These are phyloP conservation scores for Mormyrops attenuatus DNA, from an alignment of 2,797 vertebrate species.

Conservation along the genomic window DNA sequence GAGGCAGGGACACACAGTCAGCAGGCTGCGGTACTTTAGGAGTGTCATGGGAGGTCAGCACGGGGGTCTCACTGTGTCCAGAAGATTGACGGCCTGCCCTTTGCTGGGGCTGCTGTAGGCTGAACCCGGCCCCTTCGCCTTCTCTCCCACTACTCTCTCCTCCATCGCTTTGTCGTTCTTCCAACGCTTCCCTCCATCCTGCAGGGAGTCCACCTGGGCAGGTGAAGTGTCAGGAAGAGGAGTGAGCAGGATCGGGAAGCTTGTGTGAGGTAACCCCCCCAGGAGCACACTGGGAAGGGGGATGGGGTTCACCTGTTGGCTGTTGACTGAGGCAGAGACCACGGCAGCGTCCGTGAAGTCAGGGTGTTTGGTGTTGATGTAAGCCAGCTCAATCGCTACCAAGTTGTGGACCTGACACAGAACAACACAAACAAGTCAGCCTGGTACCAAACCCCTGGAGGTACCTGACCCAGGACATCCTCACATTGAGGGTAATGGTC, in stretches of 20 bases:
- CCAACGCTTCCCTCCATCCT: conserved; percentile 63
- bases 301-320: conserved; percentile 61
- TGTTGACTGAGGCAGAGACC: conserved; percentile 73
- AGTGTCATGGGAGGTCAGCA: not conserved
- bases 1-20: not conserved
- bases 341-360: conserved; percentile 73
- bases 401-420: conserved; percentile 67
- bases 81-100: conserved; percentile 67
- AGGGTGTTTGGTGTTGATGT: conserved; percentile 80
- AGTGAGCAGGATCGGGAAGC: not conserved
- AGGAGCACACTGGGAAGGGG: not conserved
- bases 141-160: conserved; percentile 38
- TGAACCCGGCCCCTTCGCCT: conserved; percentile 34
- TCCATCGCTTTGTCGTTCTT: conserved; percentile 61
- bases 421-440: not conserved
- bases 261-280: not conserved
- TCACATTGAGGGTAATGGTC: not conserved
- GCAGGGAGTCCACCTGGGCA: conserved; percentile 52
- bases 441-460: not conserved
- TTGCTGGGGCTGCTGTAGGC: conserved; percentile 63
- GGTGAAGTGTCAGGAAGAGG: not conserved
- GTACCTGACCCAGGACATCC: not conserved
- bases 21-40: not conserved
- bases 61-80: conserved; percentile 64
- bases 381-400: conserved; percentile 73